Evolutionary conservation across 1,140 invertebrate species (phyloP).

Genomic region (Dreissena polymorpha): DNA sequence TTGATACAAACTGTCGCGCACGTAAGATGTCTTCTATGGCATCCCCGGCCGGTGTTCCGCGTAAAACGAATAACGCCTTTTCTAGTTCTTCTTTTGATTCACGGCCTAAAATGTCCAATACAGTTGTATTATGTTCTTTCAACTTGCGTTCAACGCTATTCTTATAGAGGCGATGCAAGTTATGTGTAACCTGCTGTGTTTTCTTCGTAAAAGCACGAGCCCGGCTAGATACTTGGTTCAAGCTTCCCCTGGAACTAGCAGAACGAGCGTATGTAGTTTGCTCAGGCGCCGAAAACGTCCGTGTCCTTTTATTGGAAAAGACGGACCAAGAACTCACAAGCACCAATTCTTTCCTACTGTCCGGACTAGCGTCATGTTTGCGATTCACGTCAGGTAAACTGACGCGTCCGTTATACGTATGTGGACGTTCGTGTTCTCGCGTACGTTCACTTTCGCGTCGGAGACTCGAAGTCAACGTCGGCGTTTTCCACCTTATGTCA

Average conservation of each 20-base stretch:
- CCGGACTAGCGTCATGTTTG: not conserved
- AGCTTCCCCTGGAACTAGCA: not conserved
- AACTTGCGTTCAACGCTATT: constrained; percentile 16
- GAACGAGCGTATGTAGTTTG: not conserved
- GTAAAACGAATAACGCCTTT: constrained; percentile 41
- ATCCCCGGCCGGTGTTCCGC: constrained; percentile 36
- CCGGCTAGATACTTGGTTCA: not conserved
- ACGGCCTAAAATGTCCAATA: constrained; percentile 29
- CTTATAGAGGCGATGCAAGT: constrained; percentile 42
- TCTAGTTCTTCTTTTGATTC: constrained; percentile 42
- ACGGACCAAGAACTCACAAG: constrained; percentile 48
- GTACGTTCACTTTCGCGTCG: constrained; percentile 19
- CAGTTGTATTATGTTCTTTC: constrained; percentile 25
- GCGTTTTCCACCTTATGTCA: constrained; percentile 42
- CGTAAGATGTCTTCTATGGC: constrained; percentile 40
- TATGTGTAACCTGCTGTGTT: constrained; percentile 32
- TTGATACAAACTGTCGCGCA: constrained; percentile 8
- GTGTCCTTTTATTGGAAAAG: constrained; percentile 9
- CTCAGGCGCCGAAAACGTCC: not conserved
- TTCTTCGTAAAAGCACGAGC: constrained; percentile 9
- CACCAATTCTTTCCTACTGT: not conserved
- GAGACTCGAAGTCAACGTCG: constrained; percentile 15
- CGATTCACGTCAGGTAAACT: not conserved
- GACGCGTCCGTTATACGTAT: not conserved
- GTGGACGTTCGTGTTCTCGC: not conserved